Evolutionary conservation across 2,888 invertebrate species (phyloP), one percentile per base, ranked within the genome.

Genomic region (Rhagonycha fulva): DNA sequence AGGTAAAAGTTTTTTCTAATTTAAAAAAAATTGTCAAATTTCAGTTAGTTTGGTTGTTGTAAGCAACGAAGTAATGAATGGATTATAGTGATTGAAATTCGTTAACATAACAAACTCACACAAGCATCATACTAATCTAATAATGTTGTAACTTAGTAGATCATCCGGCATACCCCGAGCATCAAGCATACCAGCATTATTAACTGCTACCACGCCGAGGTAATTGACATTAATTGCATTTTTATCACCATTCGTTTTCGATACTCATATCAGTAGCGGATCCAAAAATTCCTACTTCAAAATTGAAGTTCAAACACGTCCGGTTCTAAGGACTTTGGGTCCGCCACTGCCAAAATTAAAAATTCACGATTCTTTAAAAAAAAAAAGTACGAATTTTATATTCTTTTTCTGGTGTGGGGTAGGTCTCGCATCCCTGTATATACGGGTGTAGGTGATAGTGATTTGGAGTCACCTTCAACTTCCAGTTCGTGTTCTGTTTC

Each of bases 171-270:
- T 95, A 91, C 94, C 94, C 91, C 93, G 95, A 92, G 94, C 95
- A 86, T 95, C 95, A 89, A 95, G 95, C 91, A 96, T 96, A 91
- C 95, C 96, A 88, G 94, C 95, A 90, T 92, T 95, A 90, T 91
- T 93, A 85, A 91, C 92, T 89, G 90, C 92, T 87, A 91, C 92
- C 88, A 90, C 92, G 88, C 91, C 91, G 91, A 94, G 94, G 94
- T 94, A 94, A 91, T 88, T 85, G 63, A 24, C 63, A 66, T 66
- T 66, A 24, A 7, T 12, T 66, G 26, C 26, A 47, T n/a, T 47
- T 47, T n/a, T 47, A 47, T 47, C 47, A n/a, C 9, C 47, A 47
- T 9, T n/a, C 7, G 2, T 47, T 47, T 47, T 47, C 47, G 7
- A 47, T n/a, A 7, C n/a, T 47, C n/a, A 47, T n/a, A 47, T 47